Conservation (phyloP, 2,888 invertebrate genomes). For the Miltochrista miniata region DNA sequence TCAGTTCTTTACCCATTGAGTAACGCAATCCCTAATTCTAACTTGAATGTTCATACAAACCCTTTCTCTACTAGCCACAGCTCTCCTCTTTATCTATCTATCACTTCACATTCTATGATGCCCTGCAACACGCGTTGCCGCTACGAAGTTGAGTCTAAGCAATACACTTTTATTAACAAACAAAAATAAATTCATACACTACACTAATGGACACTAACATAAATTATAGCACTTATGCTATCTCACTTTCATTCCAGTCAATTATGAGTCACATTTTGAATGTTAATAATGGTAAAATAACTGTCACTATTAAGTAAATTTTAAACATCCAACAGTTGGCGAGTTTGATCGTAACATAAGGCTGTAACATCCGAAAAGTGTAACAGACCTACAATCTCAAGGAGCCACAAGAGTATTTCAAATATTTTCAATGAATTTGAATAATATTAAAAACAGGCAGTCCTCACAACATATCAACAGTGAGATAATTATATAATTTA, state of each 20-base stretch:
- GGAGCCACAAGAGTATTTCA: constrained; percentile 11
- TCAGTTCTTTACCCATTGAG: too few relatives aligned
- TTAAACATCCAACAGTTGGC: constrained; percentile 25
- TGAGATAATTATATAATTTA: constrained; percentile 59
- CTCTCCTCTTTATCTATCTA: too few relatives aligned
- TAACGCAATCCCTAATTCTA: too few relatives aligned
- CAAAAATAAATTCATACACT: constrained; percentile 38
- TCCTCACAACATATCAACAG: constrained; percentile 59
- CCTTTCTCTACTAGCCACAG: too few relatives aligned
- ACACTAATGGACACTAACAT: constrained; percentile 45
- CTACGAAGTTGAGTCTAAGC: constrained; percentile 17
- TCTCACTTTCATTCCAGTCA: constrained; percentile 36
- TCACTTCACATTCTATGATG: too few relatives aligned
- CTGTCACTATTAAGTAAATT: constrained; percentile 19
- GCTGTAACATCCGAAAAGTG: constrained; percentile 6
- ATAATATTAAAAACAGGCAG: constrained; percentile 80
- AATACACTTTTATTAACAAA: constrained; percentile 41
- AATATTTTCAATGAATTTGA: constrained; percentile 48
- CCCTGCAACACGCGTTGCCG: too few relatives aligned
- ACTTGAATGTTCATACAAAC: too few relatives aligned
- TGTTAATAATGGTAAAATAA: constrained; percentile 21
- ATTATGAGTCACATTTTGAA: constrained; percentile 37
- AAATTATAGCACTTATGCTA: constrained; percentile 41
- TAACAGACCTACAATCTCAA: not conserved
- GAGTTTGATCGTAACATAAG: constrained; percentile 26